Percentiles rank a stretch among this genome's conserved stretches.
Evolutionary conservation across 1,140 invertebrate species (phyloP).

Genomic region (Caerostris extrusa): DNA sequence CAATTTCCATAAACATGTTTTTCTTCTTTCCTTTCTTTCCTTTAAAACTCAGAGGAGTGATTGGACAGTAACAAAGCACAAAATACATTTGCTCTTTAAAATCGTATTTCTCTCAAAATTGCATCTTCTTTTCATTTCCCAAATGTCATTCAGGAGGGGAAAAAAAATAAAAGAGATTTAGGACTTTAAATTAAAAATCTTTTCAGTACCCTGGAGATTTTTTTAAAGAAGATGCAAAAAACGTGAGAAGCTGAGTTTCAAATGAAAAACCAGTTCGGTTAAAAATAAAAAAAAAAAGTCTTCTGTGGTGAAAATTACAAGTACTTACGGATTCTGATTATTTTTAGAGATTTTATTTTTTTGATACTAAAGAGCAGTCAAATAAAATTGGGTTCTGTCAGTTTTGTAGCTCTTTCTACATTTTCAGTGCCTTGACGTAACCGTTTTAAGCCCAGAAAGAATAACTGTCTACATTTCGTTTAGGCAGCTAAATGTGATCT

Average conservation of each 20-base stretch:
- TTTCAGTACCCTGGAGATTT: not conserved
- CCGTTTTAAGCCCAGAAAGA: no score
- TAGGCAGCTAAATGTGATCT: no score
- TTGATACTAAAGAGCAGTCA: no score
- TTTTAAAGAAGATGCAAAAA: not conserved
- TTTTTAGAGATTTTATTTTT: no score
- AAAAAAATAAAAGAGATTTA: conserved; percentile 18
- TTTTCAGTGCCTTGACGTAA: no score
- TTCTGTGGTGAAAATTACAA: not conserved
- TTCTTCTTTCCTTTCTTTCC: not conserved
- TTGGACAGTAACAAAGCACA: not conserved
- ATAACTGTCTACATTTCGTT: no score
- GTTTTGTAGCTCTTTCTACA: no score
- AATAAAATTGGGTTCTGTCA: no score
- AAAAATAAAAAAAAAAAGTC: not conserved
- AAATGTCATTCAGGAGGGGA: not conserved
- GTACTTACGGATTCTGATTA: not conserved
- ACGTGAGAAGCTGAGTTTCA: not conserved
- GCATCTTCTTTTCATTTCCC: conserved; percentile 12
- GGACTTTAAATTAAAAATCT: conserved; percentile 5
- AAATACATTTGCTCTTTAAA: conserved; percentile 10
- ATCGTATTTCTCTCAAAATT: not conserved
- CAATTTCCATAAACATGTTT: not conserved
- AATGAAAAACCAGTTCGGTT: not conserved
- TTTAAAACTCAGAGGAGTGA: not conserved